Conservation (phyloP, 2,888 invertebrate species). For the Polyploca ridens region DNA sequence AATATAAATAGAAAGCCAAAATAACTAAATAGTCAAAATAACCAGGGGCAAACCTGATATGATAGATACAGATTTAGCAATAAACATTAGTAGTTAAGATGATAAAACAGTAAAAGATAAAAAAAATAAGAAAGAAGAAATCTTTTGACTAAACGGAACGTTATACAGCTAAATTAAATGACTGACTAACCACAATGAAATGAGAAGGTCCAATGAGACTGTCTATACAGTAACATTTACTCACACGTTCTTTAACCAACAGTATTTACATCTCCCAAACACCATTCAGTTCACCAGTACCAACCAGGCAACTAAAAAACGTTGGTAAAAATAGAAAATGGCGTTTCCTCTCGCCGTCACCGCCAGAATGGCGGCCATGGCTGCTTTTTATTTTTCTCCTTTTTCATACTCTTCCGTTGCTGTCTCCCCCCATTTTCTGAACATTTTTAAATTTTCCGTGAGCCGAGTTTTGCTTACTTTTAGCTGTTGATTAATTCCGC, state of each 20-base stretch:
- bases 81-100: too few relatives aligned
- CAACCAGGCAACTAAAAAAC: slow-evolving; percentile 46
- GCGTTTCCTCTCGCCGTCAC: slow-evolving; percentile 77
- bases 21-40: too few relatives aligned
- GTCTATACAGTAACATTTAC: slow-evolving; percentile 10
- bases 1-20: too few relatives aligned
- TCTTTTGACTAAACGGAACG: too few relatives aligned
- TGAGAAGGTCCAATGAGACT: background rate
- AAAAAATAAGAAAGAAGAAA: too few relatives aligned
- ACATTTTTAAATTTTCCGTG: slow-evolving; percentile 57
- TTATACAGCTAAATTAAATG: too few relatives aligned
- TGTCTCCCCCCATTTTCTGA: slow-evolving; percentile 60
- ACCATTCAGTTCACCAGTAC: slow-evolving; percentile 19
- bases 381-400: slow-evolving; percentile 59
- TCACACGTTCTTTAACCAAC: slow-evolving; percentile 19
- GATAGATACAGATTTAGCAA: too few relatives aligned
- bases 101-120: too few relatives aligned
- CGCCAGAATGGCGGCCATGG: slow-evolving; percentile 73
- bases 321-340: slow-evolving; percentile 67
- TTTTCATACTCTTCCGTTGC: slow-evolving; percentile 65
- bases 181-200: slow-evolving; percentile 13
- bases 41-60: too few relatives aligned
- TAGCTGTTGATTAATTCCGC: slow-evolving; percentile 78
- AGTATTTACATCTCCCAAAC: slow-evolving; percentile 27
- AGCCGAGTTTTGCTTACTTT: slow-evolving; percentile 66